Percentiles rank a stretch among this genome's conserved stretches.
phyloP scores from a whole-genome alignment of 2,888 invertebrate species.

The Scaptomyza cyrtandrae region DNA sequence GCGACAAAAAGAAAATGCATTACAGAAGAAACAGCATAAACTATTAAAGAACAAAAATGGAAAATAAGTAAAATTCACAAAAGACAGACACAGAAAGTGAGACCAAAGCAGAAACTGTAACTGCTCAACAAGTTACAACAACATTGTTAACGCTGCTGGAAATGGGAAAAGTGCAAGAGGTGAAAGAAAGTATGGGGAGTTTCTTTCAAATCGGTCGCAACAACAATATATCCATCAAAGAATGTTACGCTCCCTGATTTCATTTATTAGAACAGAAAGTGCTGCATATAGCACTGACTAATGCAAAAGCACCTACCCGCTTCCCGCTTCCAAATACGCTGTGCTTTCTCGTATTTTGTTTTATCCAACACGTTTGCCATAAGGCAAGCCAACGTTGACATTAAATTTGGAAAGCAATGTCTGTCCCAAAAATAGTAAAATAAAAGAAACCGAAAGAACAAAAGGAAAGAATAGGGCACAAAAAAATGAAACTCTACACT shows the following conservation, averaged over 20 bases:
- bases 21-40: constrained; percentile 55
- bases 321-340: background rate
- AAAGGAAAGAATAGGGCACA: background rate
- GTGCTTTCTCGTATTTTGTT: constrained; percentile 26
- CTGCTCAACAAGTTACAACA: constrained; percentile 29
- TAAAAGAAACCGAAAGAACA: constrained; percentile 10
- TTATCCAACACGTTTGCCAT: constrained; percentile 58
- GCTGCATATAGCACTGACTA: constrained; percentile 61
- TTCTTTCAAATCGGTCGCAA: constrained; percentile 50
- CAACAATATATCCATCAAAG: constrained; percentile 80
- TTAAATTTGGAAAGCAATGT: constrained; percentile 71
- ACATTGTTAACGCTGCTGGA: constrained; percentile 2
- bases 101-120: constrained; percentile 18
- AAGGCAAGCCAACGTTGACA: constrained; percentile 67
- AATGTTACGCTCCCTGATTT: constrained; percentile 83
- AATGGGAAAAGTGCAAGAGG: background rate
- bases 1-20: constrained; percentile 66
- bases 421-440: constrained; percentile 40
- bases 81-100: constrained; percentile 12
- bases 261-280: constrained; percentile 83
- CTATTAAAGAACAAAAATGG: constrained; percentile 52
- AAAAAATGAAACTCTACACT: constrained; percentile 14
- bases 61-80: constrained; percentile 1
- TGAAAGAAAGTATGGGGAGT: background rate
- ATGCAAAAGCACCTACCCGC: constrained; percentile 24